These are phyloP conservation scores for Coregonus ussuriensis DNA, from an alignment of 2,797 vertebrate species.

Conservation along the genomic window DNA sequence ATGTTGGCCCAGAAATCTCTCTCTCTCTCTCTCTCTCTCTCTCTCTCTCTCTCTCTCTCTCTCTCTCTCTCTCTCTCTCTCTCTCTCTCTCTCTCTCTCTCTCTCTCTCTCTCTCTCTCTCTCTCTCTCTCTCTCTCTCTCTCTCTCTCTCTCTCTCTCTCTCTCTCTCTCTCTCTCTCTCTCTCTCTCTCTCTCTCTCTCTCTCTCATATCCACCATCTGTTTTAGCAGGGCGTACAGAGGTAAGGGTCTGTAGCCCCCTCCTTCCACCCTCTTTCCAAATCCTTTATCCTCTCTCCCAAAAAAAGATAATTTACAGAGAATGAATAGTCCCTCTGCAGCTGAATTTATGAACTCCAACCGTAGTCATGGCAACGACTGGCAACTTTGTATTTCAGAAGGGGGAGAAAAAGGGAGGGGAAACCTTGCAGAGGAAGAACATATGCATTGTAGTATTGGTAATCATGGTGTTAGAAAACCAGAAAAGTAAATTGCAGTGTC, in stretches of 20 bases:
- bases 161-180: no score
- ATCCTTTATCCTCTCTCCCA: constrained; percentile 46
- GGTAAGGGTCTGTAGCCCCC: not conserved
- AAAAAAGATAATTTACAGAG: constrained; percentile 54
- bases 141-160: no score
- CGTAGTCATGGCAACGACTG: constrained; percentile 64
- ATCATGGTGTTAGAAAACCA: constrained; percentile 70
- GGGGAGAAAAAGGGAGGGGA: constrained; percentile 26
- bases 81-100: no score
- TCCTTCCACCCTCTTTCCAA: constrained; percentile 41
- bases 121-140: no score
- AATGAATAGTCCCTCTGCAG: constrained; percentile 60
- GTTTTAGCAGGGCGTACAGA: not conserved
- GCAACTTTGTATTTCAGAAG: constrained; percentile 64
- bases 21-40: no score
- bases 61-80: no score
- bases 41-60: no score
- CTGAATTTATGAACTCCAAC: constrained; percentile 61
- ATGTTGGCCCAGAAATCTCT: constrained; percentile 23
- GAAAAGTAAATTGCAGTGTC: constrained; percentile 63
- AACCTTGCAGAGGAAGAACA: constrained; percentile 44
- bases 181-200: constrained; percentile 26
- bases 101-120: no score
- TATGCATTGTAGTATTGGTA: constrained; percentile 68
- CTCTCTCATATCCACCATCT: constrained; percentile 8